These are phyloP conservation scores for Chironomus tepperi DNA, from an alignment of 1,140 invertebrate species.

Conservation along the genomic window DNA sequence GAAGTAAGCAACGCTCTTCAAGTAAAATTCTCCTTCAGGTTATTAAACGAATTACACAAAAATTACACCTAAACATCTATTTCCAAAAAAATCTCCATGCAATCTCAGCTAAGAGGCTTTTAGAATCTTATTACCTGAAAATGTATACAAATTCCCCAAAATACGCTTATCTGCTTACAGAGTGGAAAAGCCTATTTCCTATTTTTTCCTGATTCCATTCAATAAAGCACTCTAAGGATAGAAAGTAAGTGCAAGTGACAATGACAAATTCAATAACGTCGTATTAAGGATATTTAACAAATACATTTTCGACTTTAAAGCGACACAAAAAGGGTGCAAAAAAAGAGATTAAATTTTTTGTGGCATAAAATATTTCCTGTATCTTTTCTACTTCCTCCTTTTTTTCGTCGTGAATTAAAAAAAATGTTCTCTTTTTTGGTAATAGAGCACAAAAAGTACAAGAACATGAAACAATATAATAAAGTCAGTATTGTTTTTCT, in stretches of 20 bases:
- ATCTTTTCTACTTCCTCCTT: background rate
- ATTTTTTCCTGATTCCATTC: background rate
- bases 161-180: too few species aligned
- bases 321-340: background rate
- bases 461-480: background rate
- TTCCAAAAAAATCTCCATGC: too few species aligned
- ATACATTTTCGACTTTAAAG: background rate
- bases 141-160: too few species aligned
- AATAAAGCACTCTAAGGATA: background rate
- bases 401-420: background rate
- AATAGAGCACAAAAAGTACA: too few species aligned
- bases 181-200: background rate
- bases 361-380: background rate
- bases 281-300: background rate
- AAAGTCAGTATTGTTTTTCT: background rate
- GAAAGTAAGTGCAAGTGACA: background rate
- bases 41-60: too few species aligned
- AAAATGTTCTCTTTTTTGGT: too few species aligned
- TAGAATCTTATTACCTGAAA: too few species aligned
- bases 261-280: constrained; percentile 13
- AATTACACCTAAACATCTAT: too few species aligned
- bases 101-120: too few species aligned
- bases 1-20: too few species aligned
- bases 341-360: background rate
- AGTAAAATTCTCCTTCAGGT: too few species aligned